Percentiles rank a stretch among this genome's conserved stretches.
Conservation (phyloP, 2,888 invertebrate genomes). For the Hirtodrosophila cameraria region DNA sequence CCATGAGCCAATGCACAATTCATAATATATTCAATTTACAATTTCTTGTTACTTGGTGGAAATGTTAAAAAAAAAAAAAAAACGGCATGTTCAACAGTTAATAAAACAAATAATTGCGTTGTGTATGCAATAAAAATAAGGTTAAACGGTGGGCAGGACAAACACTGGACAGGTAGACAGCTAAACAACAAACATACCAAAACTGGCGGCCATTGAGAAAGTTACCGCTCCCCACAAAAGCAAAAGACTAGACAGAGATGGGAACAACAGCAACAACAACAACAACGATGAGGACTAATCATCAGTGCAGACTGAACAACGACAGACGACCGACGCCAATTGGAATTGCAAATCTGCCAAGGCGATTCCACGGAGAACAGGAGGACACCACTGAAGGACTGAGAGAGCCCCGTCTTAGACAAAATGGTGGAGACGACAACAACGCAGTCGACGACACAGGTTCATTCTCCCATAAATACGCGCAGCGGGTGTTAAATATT, state of each 20-base stretch:
- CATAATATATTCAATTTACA: conserved; percentile 73
- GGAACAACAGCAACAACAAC: conserved; percentile 13
- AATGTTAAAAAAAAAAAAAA: conserved; percentile 26
- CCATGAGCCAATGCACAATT: conserved; percentile 48
- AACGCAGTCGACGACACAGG: conserved; percentile 70
- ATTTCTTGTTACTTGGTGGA: conserved; percentile 47
- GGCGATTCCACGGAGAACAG: conserved; percentile 19
- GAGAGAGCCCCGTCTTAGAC: conserved; percentile 59
- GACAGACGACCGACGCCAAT: conserved; percentile 56
- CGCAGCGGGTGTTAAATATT: conserved; percentile 82
- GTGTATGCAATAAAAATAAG: conserved; percentile 77
- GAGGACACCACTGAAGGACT: conserved; percentile 1
- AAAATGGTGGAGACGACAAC: conserved; percentile 63
- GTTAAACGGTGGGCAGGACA: conserved; percentile 69
- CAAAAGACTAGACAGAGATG: conserved; percentile 48
- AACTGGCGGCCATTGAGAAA: conserved; percentile 61
- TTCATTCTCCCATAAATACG: conserved; percentile 83
- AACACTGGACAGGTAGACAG: conserved; percentile 41
- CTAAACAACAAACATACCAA: conserved; percentile 15
- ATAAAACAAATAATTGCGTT: conserved; percentile 78
- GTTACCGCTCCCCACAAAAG: background rate
- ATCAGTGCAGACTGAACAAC: conserved; percentile 32
- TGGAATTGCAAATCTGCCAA: conserved; percentile 74
- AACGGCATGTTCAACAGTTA: conserved; percentile 78
- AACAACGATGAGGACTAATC: conserved; percentile 49